These are phyloP conservation scores for Rotaria magnacalcarata DNA, from an alignment of 2,888 invertebrate species.

Conservation along the genomic window DNA sequence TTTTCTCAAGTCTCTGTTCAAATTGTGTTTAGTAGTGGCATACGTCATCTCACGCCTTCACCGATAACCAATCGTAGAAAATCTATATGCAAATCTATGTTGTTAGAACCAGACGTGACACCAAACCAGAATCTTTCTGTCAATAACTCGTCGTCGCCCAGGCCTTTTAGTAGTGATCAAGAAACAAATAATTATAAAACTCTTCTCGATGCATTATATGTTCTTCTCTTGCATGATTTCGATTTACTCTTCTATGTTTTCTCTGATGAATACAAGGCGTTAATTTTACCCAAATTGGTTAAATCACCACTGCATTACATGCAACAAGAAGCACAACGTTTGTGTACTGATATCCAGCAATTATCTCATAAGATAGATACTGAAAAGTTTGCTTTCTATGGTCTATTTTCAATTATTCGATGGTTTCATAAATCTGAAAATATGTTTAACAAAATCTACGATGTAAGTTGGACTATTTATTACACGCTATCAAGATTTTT, in stretches of 20 bases:
- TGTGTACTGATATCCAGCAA: background rate
- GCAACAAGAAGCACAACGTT: background rate
- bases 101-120: background rate
- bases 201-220: background rate
- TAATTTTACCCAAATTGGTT: background rate
- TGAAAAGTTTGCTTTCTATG: background rate
- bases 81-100: background rate
- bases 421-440: background rate
- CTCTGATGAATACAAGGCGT: background rate
- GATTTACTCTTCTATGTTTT: background rate
- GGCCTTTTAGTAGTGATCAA: background rate
- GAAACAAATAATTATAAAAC: background rate
- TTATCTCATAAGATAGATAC: background rate
- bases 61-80: background rate
- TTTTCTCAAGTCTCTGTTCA: background rate
- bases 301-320: background rate
- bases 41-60: background rate
- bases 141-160: background rate
- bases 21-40: background rate
- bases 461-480: background rate
- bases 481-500: too few relatives aligned
- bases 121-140: background rate
- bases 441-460: background rate
- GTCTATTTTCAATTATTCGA: background rate
- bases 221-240: background rate